Base-by-base conservation (phyloP, 2,888 invertebrate genomes). In the Rhopalosiphum nymphaeae region DNA sequence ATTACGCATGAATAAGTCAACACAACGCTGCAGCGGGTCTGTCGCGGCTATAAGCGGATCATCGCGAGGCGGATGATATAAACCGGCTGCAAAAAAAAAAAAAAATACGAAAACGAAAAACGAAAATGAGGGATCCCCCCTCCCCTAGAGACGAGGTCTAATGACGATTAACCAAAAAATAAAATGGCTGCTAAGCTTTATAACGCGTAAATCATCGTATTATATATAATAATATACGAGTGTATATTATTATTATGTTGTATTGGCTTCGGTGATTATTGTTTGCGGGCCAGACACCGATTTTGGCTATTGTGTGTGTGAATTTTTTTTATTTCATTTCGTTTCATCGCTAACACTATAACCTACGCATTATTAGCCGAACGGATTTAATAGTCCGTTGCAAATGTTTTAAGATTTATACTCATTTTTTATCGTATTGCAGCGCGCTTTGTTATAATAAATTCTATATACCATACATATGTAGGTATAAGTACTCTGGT, bases 1-100 rank as follows among this genome's bases (percentile, higher is more conserved):
- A 94, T 93, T 93, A 94, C 94, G 42, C 94, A 91, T 94, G 94
- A 91, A 94, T 91, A 94, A 94, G 94, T 94, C 94, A 94, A 91
- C 91, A 94, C 94, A 94, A 94, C 94, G 91, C 42, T 94, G 92
- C 78, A n/a, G 49, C 78, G 42, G 85, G 78, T 25, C 78, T 78
- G 78, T 78, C 57, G 11, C 85, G 42, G 46, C n/a, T 21, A 4
- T 94, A 94, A 94, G 94, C 94, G 94, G 94, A 94, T 94, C 94
- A 93, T 78, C 92, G 92, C 29, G 49, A 29, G 78, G 78, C 78
- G 36, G 78, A 36, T 78, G 78, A 36, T 78, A 36, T 78, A n/a
- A 57, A 91, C 91, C 94, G 94, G 94, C 91, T 42, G 84, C 57
- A 87, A 61, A 87, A 86, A 61, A 91, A 53, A 56, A 91, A 91